Base-by-base conservation (phyloP, 2,888 invertebrate genomes). In the Amphiduros pacificus region DNA sequence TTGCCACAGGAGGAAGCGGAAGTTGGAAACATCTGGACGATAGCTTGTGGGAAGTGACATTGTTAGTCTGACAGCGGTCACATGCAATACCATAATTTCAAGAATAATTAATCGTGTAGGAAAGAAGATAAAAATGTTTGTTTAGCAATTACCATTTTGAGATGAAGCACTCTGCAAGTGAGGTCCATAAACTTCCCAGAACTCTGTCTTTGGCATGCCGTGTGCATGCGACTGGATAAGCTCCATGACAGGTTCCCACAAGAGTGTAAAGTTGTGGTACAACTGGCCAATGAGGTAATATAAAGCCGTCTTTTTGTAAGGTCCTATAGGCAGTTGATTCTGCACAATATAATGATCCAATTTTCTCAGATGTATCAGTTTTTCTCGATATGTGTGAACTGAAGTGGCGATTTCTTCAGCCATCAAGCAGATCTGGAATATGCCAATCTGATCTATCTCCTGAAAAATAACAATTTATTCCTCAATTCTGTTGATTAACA, bases 161-260 rank as follows among this genome's bases (percentile, higher is more conserved):
- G n/a, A n/a, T n/a, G n/a, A n/a, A n/a, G 26, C 31, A 32, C 14
- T 26, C 11, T 40, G 24, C 24, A 22, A 9, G 59, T 75, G 71
- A 22, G 55, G 61, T 20, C 62, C 65, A 64, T 78, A 77, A 3
- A 81, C 65, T 5, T 71, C 69, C 84, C 84, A 85, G 73, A 85
- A 82, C 55, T 62, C 69, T n/a, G 73, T 67, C 40, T 63, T 67
- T 26, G 72, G 67, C 64, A 84, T 49, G 28, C 71, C 70, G 62
- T 76, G 86, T 0, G 92, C 91, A 77, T 91, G 91, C 0, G 89
- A 87, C 1, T 89, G 87, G 52, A 96, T 88, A 44, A 94, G 85
- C 74, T 90, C 88, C 20, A 87, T 85, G 0, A 91, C 85, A 0
- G 94, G 93, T 65, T 91, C 90, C 96, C 96, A 96, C 0, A 97